Evolutionary conservation across 1,140 invertebrate genomes (phyloP).

Genomic region (Heterodera schachtii): DNA sequence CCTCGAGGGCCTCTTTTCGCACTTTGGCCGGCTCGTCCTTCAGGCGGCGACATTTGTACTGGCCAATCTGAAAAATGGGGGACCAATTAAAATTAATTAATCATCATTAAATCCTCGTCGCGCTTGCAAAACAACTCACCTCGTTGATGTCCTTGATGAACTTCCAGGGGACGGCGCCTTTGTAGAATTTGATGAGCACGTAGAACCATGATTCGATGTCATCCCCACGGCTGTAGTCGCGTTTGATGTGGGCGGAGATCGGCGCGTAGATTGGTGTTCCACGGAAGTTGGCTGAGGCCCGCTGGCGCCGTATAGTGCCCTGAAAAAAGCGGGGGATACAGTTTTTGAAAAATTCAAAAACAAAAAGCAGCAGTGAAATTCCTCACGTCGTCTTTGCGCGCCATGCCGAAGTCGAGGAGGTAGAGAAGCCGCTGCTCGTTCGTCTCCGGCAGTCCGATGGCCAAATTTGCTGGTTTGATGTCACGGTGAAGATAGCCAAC

Average conservation of each 20-base stretch:
- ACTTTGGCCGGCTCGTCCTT: not conserved
- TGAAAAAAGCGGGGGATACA: not conserved
- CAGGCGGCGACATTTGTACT: slow-evolving; percentile 8
- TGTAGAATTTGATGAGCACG: slow-evolving; percentile 48
- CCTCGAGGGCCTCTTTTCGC: too few relatives aligned
- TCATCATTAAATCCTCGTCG: not conserved
- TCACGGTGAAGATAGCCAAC: slow-evolving; percentile 8
- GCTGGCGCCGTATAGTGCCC: slow-evolving; percentile 49
- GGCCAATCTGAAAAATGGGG: slow-evolving; percentile 24
- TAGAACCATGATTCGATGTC: slow-evolving; percentile 52
- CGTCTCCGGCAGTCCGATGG: not conserved
- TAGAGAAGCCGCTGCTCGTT: not conserved
- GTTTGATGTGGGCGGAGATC: slow-evolving; percentile 50
- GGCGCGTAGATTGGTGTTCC: slow-evolving; percentile 58
- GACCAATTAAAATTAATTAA: not conserved
- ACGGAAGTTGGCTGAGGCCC: slow-evolving; percentile 51
- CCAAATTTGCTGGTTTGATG: not conserved
- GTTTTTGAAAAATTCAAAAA: not conserved
- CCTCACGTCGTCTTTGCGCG: too few relatives aligned
- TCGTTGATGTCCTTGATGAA: slow-evolving; percentile 49
- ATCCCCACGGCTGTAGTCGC: slow-evolving; percentile 46
- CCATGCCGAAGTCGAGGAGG: too few relatives aligned
- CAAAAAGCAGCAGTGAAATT: slow-evolving; percentile 14
- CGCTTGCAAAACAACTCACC: slow-evolving; percentile 46
- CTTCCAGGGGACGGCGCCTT: slow-evolving; percentile 53